These are phyloP conservation scores for Leptestheria dahalacensis DNA, from an alignment of 1,140 invertebrate species.

Conservation along the genomic window DNA sequence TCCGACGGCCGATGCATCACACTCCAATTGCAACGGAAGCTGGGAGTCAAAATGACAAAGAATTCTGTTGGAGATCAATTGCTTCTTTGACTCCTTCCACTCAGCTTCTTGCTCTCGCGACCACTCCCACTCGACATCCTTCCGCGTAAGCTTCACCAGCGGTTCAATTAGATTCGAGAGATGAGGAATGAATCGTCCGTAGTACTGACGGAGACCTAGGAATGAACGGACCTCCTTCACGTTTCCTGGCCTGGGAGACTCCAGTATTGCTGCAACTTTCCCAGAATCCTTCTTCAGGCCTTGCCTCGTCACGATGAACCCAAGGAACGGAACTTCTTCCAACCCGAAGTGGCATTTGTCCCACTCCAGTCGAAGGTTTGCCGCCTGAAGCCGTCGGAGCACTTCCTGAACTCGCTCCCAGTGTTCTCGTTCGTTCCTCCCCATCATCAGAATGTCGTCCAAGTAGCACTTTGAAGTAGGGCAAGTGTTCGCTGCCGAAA, in stretches of 20 bases:
- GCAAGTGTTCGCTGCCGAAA: no score
- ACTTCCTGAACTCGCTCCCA: conserved; percentile 18
- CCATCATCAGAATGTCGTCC: conserved; percentile 27
- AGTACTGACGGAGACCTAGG: conserved; percentile 29
- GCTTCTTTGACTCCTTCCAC: conserved; percentile 16
- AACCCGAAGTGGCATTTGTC: conserved; percentile 20
- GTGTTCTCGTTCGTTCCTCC: conserved; percentile 21
- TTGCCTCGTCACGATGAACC: conserved; percentile 23
- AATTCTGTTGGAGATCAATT: conserved; percentile 2
- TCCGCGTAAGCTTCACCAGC: conserved; percentile 23
- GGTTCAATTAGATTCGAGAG: conserved; percentile 26
- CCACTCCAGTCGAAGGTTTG: conserved; percentile 20
- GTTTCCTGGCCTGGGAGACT: conserved; percentile 24
- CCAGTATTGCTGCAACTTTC: conserved; percentile 28
- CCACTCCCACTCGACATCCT: conserved; percentile 14
- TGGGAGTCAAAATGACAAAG: conserved; percentile 29
- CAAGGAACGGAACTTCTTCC: conserved; percentile 24
- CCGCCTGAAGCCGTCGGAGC: conserved; percentile 21
- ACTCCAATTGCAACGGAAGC: conserved; percentile 33
- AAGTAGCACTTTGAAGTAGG: conserved; percentile 21
- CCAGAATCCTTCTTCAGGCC: conserved; percentile 24
- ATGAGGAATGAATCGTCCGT: conserved; percentile 29
- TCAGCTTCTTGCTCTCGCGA: conserved; percentile 9
- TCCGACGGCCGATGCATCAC: conserved; percentile 28
- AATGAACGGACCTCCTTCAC: conserved; percentile 25